Percentiles rank a stretch among this genome's conserved stretches.
Conservation (phyloP, 2,797 vertebrate species). For the Brachyrhaphis roseni region DNA sequence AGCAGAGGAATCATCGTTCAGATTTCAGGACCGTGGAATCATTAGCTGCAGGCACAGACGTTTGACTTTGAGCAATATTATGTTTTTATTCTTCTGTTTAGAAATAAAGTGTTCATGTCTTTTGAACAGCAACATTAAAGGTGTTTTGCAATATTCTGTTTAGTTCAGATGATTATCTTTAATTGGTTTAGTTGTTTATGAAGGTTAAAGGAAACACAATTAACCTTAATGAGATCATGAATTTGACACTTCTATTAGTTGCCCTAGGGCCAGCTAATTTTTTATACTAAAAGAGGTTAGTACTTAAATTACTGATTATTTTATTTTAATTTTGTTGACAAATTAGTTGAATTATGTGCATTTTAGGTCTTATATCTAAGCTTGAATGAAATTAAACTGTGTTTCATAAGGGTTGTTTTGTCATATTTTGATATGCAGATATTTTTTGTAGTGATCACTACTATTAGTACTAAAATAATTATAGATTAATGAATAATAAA, state of each 20-base stretch:
- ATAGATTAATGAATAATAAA: neutral
- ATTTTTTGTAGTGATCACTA: neutral
- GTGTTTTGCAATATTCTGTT: neutral
- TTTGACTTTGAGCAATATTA: neutral
- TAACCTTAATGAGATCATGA: neutral
- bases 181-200: neutral
- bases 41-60: neutral
- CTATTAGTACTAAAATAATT: neutral
- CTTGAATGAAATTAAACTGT: neutral
- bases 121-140: neutral
- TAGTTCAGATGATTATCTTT: neutral
- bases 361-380: neutral
- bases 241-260: neutral
- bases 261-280: neutral
- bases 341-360: neutral
- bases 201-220: neutral
- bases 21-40: neutral
- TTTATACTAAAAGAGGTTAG: neutral
- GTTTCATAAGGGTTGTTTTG: neutral
- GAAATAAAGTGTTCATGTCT: neutral
- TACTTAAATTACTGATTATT: neutral
- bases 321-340: neutral
- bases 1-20: neutral
- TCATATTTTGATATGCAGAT: neutral
- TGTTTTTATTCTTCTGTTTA: neutral